Conservation (phyloP, 2,797 vertebrate genomes). For the Anabas testudineus region DNA sequence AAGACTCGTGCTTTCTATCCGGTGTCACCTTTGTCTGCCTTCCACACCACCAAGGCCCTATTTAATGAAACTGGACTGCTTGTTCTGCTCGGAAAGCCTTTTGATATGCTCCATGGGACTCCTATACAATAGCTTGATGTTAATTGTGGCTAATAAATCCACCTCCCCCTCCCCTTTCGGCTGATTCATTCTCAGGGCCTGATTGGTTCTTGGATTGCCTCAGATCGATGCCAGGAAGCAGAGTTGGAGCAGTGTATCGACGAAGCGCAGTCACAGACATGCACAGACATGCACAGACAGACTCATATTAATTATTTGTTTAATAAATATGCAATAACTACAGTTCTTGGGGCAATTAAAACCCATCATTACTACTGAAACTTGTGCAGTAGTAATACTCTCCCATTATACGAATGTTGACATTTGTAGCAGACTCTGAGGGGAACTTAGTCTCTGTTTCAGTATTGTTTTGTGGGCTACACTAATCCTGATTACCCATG, state of each 20-base stretch:
- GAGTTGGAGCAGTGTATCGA: constrained; percentile 59
- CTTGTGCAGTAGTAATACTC: constrained; percentile 41
- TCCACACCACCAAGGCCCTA: constrained; percentile 36
- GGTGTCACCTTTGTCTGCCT: constrained; percentile 61
- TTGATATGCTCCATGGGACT: constrained; percentile 63
- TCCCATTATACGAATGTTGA: constrained; percentile 30
- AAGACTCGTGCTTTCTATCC: constrained; percentile 33
- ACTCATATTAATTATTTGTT: constrained; percentile 77
- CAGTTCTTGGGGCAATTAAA: constrained; percentile 60
- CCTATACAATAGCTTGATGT: constrained; percentile 70
- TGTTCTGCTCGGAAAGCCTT: constrained; percentile 56
- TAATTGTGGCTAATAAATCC: constrained; percentile 80
- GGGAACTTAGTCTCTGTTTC: constrained; percentile 19
- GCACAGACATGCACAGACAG: constrained; percentile 38
- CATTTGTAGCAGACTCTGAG: constrained; percentile 34
- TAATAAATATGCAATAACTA: constrained; percentile 79
- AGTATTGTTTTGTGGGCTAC: constrained; percentile 46
- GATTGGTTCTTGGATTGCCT: constrained; percentile 53
- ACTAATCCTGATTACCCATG: constrained; percentile 72
- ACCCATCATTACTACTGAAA: no score
- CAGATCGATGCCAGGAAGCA: constrained; percentile 65
- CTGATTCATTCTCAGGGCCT: constrained; percentile 34
- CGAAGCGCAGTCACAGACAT: constrained; percentile 50
- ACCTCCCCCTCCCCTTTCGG: constrained; percentile 25
- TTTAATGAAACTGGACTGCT: constrained; percentile 63